Base-by-base conservation (phyloP, 2,797 vertebrate genomes). In the Paedocypris micromegethes region DNA sequence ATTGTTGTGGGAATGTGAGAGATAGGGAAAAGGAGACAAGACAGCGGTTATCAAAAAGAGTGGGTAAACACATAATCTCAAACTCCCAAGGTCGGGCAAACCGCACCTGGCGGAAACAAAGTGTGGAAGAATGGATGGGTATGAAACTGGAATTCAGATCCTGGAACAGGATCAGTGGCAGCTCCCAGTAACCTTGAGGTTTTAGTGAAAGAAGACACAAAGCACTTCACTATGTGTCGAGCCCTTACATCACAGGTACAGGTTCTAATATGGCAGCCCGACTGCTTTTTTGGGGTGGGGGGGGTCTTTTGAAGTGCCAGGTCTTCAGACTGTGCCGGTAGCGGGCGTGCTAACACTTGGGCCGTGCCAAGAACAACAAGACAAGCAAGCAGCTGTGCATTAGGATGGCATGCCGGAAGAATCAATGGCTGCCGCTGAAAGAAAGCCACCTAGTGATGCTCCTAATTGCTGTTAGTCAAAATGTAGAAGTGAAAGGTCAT, bases 371-470 rank as follows among this genome's bases (percentile, higher is more conserved):
- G 78, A 86, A 87, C 85, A 88, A 86, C 86, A 88, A 86, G 83
- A 76, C 68, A 83, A 84, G 73, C 82, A 86, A 82, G 87, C 85
- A 86, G 87, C 87, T 87, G 87, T 84, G 83, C 80, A 82, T 77
- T 70, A 82, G 86, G 87, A 83, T 80, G 80, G 86, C 78, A 83
- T 81, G 70, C 79, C 79, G 66, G 75, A 79, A 75, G 81, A 87
- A 88, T 88, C 87, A 86, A 88, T 88, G 86, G 84, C 83, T 85
- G 82, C 82, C 77, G 83, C 70, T 46, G 76, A 88, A 86, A 87
- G 84, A 81, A 74, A 86, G 83, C 79, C 50, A 79, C 75, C 58
- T 77, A 72, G 77, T 78, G 78, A 79, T 75, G 79, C 66, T 78
- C 74, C 73, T 84, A 83, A 85, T 79, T 82, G 77, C 81, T 82